A percentile compares a stretch with the other conserved stretches of the same genome.
phyloP scores from a whole-genome alignment of 1,140 invertebrate genomes.

The Charaxes varanes region DNA sequence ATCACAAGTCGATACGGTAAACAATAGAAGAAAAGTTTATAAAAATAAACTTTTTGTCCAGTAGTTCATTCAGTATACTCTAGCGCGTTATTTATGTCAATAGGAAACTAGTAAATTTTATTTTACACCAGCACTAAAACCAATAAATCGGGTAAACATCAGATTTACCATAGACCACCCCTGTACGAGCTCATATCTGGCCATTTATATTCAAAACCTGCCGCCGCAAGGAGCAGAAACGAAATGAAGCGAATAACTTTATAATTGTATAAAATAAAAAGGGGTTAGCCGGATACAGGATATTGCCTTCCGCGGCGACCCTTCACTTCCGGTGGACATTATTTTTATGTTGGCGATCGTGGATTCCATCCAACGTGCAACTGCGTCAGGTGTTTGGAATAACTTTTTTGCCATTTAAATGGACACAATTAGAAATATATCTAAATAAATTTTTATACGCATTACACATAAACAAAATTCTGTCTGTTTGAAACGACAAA shows the following conservation, averaged over 20 bases:
- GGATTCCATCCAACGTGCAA: conserved; percentile 12
- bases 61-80: too few relatives aligned
- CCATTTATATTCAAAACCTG: conserved; percentile 45
- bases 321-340: conserved; percentile 36
- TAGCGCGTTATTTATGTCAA: too few relatives aligned
- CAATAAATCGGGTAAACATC: conserved; percentile 9
- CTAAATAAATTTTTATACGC: too few relatives aligned
- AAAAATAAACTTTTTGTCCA: too few relatives aligned
- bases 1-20: too few relatives aligned
- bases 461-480: too few relatives aligned
- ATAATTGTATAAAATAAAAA: conserved; percentile 65
- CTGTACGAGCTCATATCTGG: conserved; percentile 16
- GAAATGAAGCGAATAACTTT: conserved; percentile 66
- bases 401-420: too few relatives aligned
- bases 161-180: conserved; percentile 33
- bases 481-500: too few relatives aligned
- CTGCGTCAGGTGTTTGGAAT: conserved; percentile 12
- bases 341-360: conserved; percentile 35
- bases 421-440: too few relatives aligned
- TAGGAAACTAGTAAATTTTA: too few relatives aligned
- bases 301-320: conserved; percentile 63
- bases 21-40: too few relatives aligned
- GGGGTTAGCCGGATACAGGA: conserved; percentile 61
- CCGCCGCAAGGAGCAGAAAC: conserved; percentile 25
- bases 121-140: too few relatives aligned